Evolutionary conservation across 2,888 invertebrate genomes (phyloP).

Genomic region (Neoscelio sp.): DNA sequence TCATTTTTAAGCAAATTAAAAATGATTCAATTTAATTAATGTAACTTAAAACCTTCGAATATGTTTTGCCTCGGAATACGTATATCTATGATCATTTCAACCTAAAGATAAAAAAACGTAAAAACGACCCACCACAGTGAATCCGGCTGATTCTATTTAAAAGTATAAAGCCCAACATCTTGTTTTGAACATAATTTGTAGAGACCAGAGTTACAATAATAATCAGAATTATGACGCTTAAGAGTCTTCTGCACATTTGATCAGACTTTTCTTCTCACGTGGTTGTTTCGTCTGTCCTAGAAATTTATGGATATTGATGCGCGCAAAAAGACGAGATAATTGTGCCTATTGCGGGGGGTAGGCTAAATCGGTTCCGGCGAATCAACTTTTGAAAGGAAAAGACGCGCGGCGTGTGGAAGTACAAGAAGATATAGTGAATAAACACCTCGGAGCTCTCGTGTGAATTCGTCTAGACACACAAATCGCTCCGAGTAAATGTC

Average conservation of each 20-base stretch:
- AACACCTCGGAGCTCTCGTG: constrained; percentile 65
- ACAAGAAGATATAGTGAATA: constrained; percentile 45
- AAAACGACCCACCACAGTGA: constrained; percentile 27
- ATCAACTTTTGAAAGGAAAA: constrained; percentile 74
- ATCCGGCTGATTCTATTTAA: constrained; percentile 4
- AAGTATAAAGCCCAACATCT: constrained; percentile 12
- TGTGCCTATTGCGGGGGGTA: constrained; percentile 77
- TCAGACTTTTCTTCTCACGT: constrained; percentile 49
- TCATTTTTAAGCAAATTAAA: too few relatives aligned
- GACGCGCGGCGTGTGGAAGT: constrained; percentile 30
- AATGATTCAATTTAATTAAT: too few relatives aligned
- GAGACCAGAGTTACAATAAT: constrained; percentile 11
- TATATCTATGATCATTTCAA: constrained; percentile 1
- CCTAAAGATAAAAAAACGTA: constrained; percentile 2
- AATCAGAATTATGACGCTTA: not conserved
- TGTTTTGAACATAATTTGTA: constrained; percentile 39
- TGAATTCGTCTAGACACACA: constrained; percentile 79
- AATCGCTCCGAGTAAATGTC: constrained; percentile 71
- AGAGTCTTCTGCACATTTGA: constrained; percentile 22
- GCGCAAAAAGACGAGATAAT: constrained; percentile 71
- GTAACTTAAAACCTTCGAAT: too few relatives aligned
- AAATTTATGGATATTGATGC: constrained; percentile 77
- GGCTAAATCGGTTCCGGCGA: constrained; percentile 79
- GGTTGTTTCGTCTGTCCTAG: constrained; percentile 76
- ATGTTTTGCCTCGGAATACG: too few relatives aligned